Conservation (phyloP, 37 sponge, comb jelly and placozoan genomes). For the Chondrosia reniformis region DNA sequence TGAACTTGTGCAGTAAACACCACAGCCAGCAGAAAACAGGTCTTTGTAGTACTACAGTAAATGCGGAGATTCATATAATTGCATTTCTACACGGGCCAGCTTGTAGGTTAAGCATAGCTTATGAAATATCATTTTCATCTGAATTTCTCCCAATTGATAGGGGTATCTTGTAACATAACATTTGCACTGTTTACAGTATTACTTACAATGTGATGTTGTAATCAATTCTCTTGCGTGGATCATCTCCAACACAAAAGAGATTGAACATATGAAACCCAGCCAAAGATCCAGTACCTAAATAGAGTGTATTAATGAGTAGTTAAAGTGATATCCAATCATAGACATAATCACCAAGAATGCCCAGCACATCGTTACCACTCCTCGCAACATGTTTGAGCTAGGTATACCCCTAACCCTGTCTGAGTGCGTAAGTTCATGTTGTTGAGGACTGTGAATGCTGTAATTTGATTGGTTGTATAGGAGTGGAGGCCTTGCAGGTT, state of each 20-base stretch:
- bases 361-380: constrained; percentile 15
- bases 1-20: neutral
- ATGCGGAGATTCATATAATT: neutral
- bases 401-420: neutral
- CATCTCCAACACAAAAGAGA: neutral
- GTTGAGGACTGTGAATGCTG: neutral
- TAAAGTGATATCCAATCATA: no score
- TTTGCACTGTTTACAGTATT: neutral
- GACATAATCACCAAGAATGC: neutral
- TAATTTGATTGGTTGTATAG: no score
- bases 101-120: no score
- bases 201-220: neutral
- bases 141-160: no score
- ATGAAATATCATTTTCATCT: no score
- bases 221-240: neutral
- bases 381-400: neutral
- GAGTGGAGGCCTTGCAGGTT: constrained; percentile 29
- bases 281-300: neutral
- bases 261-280: neutral
- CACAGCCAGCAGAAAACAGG: neutral
- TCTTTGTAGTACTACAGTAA: constrained; percentile 4
- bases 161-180: neutral
- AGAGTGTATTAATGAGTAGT: no score
- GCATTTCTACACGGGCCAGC: neutral
- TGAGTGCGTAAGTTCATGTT: neutral